Conservation (phyloP, 2,113 vertebrate species). For the Fulica atra region DNA sequence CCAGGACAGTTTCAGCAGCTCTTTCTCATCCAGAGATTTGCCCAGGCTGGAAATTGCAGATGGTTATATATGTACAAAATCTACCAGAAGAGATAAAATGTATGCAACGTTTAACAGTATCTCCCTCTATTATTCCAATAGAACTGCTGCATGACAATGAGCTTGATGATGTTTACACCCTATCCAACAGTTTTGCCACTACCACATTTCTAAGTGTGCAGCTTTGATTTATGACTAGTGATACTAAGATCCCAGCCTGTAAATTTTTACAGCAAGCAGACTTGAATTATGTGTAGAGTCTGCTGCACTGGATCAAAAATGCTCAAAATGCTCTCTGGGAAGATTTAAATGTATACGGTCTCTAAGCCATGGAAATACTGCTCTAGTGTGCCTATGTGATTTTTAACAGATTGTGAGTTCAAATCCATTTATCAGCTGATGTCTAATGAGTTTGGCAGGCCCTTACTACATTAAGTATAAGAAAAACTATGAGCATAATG, state of each 20-base stretch:
- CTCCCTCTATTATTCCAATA: neutral
- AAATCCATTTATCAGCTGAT: constrained; percentile 73
- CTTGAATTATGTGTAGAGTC: constrained; percentile 64
- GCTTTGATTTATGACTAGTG: constrained; percentile 58
- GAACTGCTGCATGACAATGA: constrained; percentile 5
- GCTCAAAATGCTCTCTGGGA: constrained; percentile 47
- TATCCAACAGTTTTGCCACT: constrained; percentile 24
- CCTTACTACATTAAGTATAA: constrained; percentile 43
- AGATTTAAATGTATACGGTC: constrained; percentile 62
- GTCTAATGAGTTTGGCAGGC: constrained; percentile 71
- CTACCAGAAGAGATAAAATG: neutral
- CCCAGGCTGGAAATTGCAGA: neutral
- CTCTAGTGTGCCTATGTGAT: constrained; percentile 57
- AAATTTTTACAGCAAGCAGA: constrained; percentile 61
- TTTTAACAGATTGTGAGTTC: constrained; percentile 74
- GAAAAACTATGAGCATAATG: constrained; percentile 57
- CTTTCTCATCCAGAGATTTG: neutral
- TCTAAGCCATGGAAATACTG: constrained; percentile 66
- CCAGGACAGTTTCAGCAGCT: neutral
- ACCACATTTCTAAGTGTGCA: constrained; percentile 26
- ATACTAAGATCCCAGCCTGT: constrained; percentile 48
- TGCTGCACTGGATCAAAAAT: constrained; percentile 52
- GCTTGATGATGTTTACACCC: constrained; percentile 37
- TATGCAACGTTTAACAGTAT: neutral
- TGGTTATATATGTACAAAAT: neutral